These are phyloP conservation scores for Moxostoma hubbsi DNA, from an alignment of 2,797 vertebrate species.

Conservation along the genomic window DNA sequence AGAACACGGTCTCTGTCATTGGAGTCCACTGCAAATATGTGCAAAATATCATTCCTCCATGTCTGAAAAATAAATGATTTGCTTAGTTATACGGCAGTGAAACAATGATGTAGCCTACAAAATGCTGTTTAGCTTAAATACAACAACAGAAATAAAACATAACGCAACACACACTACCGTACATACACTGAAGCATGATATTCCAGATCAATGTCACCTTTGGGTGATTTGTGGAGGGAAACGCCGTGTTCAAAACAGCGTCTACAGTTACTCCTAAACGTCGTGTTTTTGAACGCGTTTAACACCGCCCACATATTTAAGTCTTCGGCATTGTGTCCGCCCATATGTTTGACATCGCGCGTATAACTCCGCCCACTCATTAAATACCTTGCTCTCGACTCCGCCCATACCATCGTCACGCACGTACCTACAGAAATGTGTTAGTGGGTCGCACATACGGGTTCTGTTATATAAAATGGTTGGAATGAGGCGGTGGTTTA, in stretches of 20 bases:
- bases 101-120: neutral
- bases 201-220: neutral
- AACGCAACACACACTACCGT: neutral
- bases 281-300: slow-evolving; percentile 26
- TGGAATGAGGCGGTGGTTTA: slow-evolving; percentile 24
- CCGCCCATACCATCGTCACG: slow-evolving; percentile 56
- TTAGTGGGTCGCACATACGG: slow-evolving; percentile 80
- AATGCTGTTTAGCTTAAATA: too few relatives aligned
- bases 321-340: slow-evolving; percentile 49
- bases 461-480: slow-evolving; percentile 72
- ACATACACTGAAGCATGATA: neutral
- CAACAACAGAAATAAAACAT: neutral
- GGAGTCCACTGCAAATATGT: neutral
- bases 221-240: neutral
- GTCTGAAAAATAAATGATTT: neutral
- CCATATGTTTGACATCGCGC: slow-evolving; percentile 22
- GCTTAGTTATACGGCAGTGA: neutral
- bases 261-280: neutral
- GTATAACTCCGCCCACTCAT: neutral
- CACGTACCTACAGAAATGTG: slow-evolving; percentile 63
- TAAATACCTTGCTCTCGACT: neutral
- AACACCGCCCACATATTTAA: slow-evolving; percentile 17
- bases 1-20: neutral
- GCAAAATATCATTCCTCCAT: neutral
- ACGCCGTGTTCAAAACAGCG: neutral